Percentiles rank a stretch among this genome's conserved stretches.
Conservation (phyloP, 2,797 vertebrate genomes). For the Stomatorhinus walkeri region DNA sequence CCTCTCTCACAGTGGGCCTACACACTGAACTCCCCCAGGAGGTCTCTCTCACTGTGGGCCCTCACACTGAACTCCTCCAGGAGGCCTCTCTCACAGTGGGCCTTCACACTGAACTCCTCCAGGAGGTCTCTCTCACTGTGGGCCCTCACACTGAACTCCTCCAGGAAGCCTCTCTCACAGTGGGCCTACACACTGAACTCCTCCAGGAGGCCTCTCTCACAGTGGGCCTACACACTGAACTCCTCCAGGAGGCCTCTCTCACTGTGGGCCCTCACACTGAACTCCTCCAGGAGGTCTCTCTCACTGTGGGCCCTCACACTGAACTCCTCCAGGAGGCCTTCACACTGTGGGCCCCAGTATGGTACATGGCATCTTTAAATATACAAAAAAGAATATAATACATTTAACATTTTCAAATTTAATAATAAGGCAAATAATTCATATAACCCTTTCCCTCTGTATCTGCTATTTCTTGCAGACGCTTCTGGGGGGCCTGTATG, state of each 20-base stretch:
- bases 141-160: neutral
- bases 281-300: neutral
- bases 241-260: neutral
- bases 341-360: neutral
- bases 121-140: neutral
- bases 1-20: neutral
- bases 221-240: neutral
- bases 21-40: neutral
- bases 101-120: neutral
- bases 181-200: neutral
- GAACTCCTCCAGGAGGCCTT: neutral
- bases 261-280: neutral
- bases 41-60: neutral
- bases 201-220: neutral
- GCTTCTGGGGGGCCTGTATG: neutral
- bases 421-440: neutral
- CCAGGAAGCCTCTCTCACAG: neutral
- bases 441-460: neutral
- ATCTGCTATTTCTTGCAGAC: no score
- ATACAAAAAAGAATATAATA: no score
- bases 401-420: no score
- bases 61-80: neutral
- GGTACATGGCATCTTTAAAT: no score
- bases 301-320: neutral
- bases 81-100: neutral